Base-by-base conservation (phyloP, 2,113 vertebrate species). In the Maccullochella peelii region DNA sequence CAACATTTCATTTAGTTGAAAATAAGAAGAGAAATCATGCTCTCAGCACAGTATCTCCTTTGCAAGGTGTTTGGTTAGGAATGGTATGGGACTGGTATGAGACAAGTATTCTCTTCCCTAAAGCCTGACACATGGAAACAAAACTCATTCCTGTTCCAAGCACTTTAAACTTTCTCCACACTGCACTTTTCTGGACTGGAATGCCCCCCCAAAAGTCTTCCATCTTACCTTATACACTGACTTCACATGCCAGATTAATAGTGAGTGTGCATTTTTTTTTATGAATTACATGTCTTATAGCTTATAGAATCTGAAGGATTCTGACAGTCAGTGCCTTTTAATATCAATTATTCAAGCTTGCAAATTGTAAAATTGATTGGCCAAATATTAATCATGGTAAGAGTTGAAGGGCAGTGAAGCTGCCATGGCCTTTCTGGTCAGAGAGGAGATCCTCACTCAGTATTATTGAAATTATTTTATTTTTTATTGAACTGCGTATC, bases 271-370 rank as follows among this genome's bases (percentile, higher is more conserved):
- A 33, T 55, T 54, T 27, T 25, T 52, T 49, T 16, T 4, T 66
- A 77, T 42, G 10, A 69, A 77, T 58, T 16, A 63, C 33, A 47
- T 14, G 14, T 66, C 11, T 81, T 42, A 15, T 20, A 47, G 8
- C 11, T 75, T 69, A 71, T 55, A 71, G 47, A 74, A 76, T 52
- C 52, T 40, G 25, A 66, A 42, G 33, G 74, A 73, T 79, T 85
- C 78, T 73, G 63, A 52, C 57, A 76, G 54, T 63, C 57, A 27
- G 58, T 66, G 38, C 66, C 63, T 77, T 80, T 82, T 73, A 87
- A 84, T 73, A 82, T 68, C 61, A 82, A 76, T 84, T 38, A 72
- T 76, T 55, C 73, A 69, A 10, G 25, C 74, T 52, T 27, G 47
- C 25, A 72, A 77, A 72, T 66, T 68, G 50, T 77, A n/a, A 68